phyloP scores from a whole-genome alignment of 2,888 invertebrate genomes.

The Octodonta nipae region DNA sequence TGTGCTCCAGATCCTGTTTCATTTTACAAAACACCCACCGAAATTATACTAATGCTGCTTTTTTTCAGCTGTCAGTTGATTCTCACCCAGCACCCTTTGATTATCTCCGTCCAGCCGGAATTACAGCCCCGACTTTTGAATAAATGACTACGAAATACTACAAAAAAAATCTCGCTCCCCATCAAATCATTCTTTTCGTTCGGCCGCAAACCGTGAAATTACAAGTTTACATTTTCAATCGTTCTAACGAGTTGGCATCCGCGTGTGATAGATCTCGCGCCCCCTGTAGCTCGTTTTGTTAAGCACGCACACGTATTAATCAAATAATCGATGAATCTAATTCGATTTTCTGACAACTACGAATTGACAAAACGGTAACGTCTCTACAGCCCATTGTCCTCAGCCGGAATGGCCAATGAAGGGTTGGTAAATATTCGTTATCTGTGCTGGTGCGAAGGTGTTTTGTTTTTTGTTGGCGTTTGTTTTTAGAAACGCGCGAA shows the following conservation, averaged over 20 bases:
- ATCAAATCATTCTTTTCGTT: too few species aligned
- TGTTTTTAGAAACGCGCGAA: slow-evolving; percentile 18
- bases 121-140: too few species aligned
- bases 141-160: not conserved
- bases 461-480: slow-evolving; percentile 25
- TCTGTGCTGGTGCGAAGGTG: slow-evolving; percentile 24
- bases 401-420: slow-evolving; percentile 9
- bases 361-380: slow-evolving; percentile 35
- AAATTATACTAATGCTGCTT: too few species aligned
- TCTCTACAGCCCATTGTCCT: slow-evolving; percentile 26
- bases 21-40: too few species aligned
- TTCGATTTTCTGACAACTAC: slow-evolving; percentile 31
- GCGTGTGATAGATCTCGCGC: too few species aligned
- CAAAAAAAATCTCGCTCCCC: slow-evolving; percentile 1
- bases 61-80: too few species aligned
- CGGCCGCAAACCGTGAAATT: slow-evolving; percentile 2
- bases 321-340: slow-evolving; percentile 34
- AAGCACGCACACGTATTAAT: slow-evolving; percentile 22
- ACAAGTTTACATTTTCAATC: slow-evolving; percentile 15
- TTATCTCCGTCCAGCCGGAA: too few species aligned
- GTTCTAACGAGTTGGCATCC: slow-evolving; percentile 2
- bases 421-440: slow-evolving; percentile 28
- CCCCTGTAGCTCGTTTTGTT: too few species aligned
- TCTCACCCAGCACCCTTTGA: too few species aligned
- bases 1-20: too few species aligned